Evolutionary conservation across 23 tunicate genomes (phyloP), one percentile per base, ranked within the genome.

Genomic region (Halocynthia aurantium): DNA sequence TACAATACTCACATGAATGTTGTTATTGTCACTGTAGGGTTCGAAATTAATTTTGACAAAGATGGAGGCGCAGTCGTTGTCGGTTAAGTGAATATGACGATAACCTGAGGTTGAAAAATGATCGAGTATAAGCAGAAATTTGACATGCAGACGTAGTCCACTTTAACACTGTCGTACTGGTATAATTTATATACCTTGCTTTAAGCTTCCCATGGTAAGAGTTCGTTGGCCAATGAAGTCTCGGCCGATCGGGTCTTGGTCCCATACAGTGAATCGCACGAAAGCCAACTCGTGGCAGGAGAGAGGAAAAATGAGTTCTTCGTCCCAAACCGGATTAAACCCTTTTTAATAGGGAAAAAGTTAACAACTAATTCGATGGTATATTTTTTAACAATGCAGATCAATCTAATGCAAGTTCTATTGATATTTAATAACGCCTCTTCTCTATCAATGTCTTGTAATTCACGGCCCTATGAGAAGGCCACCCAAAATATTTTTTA

Each of bases 141-240:
- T 31, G 44, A 31, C 1, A 31, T 31, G 44, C 44, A 31, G 44
- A 31, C 44, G 44, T 2, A 31, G 44, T 31, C 44, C 1, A 31
- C 44, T 31, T 31, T 31, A 31, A 31, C 12, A 72, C 13, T 18
- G 51, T 0, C 6, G 2, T 15, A 17, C 5, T 15, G 73, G 10
- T 57, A 22, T 17, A 57, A 52, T 13, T 57, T 57, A 4, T 22
- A 10, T 50, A 87, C 96, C 96, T 70, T 83, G 57, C 17, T 75
- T 52, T 51, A 89, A 53, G 15, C 78, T 62, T 7, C 58, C 70
- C 44, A 89, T 22, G 7, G 88, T 69, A 21, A 89, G 61, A 15
- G 96, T 89, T 62, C 88, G 54, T 56, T 89, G 96, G 7, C 96
- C 96, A 58, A 89, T 89, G 62, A 81, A 89, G 61, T 89, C 96